Evolutionary conservation across 2,888 invertebrate species (phyloP), one percentile per base, ranked within the genome.

Genomic region (Diaphora mendica): DNA sequence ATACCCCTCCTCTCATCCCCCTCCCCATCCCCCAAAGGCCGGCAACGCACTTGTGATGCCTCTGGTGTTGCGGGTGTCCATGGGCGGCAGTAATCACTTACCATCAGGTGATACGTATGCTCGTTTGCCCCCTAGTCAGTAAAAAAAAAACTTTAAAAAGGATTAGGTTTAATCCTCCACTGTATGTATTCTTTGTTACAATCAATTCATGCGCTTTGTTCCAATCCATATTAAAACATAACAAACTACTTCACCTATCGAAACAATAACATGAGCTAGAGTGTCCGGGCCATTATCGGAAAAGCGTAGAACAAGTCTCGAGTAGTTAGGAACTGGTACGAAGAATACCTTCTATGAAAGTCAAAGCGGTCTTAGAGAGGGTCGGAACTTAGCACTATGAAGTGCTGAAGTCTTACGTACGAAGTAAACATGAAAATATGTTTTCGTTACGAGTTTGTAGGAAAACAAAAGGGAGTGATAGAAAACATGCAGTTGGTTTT

Each of bases 301-400:
- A 72, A 67, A 68, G 48, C 67, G 64, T 67, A 42, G 35, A 72
- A 72, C 66, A 75, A 72, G 66, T 69, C 66, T 30, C 64, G 66
- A 72, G 69, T 70, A 67, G 70, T 74, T 70, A 62, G 30, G 23
- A 67, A 67, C 66, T 66, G 42, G 55, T 66, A 55, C 26, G 26
- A 64, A 68, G 64, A 68, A 73, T 68, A 72, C 68, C 67, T 44
- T 62, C 72, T 64, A 15, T 68, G 64, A 68, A 68, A 72, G 68
- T 68, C 72, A 64, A 73, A 68, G 68, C 64, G 15, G 39, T 68
- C 72, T 72, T 26, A 64, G 51, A 71, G 51, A 66, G 55, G 23
- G 42, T 44, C 33, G 11, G 33, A 42, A 66, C 42, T 71, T 67
- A 42, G 39, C 7, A 26, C 51, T 68, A 55, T n/a, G 8, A 48